These are phyloP conservation scores for Pantherophis guttatus DNA, from an alignment of 2,113 vertebrate species.

Conservation along the genomic window DNA sequence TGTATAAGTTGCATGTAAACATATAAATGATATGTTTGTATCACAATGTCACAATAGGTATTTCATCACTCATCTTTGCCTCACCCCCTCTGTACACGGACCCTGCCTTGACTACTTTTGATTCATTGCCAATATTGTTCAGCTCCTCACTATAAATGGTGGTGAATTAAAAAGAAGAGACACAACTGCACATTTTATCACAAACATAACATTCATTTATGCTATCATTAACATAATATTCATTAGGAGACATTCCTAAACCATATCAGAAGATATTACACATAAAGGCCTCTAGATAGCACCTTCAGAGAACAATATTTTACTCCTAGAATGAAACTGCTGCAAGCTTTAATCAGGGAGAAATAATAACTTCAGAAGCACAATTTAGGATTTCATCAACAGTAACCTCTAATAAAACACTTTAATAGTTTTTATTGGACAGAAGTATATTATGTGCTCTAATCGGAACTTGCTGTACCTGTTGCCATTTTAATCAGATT, in stretches of 20 bases:
- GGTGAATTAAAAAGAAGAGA: not conserved
- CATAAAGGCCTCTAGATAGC: not conserved
- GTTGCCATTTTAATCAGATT: not conserved
- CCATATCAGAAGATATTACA: not conserved
- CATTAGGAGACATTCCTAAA: not conserved
- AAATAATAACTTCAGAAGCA: not conserved
- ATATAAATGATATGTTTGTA: not conserved
- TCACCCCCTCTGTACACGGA: not conserved
- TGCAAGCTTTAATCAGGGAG: not conserved
- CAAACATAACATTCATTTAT: not conserved
- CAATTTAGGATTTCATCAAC: not conserved
- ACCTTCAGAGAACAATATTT: not conserved
- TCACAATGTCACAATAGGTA: not conserved
- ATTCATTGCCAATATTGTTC: not conserved
- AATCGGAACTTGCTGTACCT: not conserved
- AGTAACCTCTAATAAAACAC: not conserved
- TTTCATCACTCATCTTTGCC: not conserved
- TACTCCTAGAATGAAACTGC: not conserved
- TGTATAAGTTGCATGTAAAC: not conserved
- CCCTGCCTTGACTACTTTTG: not conserved
- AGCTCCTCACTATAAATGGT: not conserved
- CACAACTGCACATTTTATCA: not conserved
- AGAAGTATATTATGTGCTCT: not conserved
- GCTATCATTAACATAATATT: not conserved
- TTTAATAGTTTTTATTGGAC: not conserved